Conservation (phyloP, 2,888 invertebrate species). For the Xylota segnis region DNA sequence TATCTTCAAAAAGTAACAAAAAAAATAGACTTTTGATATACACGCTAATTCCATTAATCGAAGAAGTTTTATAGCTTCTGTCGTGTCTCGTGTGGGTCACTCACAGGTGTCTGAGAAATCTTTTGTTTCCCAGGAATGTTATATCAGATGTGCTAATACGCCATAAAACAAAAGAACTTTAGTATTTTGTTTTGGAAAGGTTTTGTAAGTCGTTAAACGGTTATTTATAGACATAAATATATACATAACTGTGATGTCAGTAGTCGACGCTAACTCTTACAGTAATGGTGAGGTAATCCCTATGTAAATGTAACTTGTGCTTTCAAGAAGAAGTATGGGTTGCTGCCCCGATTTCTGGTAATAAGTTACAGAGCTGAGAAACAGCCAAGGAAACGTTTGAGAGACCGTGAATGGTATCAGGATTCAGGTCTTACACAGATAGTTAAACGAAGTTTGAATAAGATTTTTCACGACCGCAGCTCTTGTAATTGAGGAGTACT, state of each 20-base stretch:
- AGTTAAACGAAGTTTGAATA: too few species aligned
- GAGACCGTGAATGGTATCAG: too few species aligned
- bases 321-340: too few species aligned
- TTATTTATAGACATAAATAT: constrained; percentile 5
- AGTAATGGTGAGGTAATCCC: background rate
- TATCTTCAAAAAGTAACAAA: constrained; percentile 22
- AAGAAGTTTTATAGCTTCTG: constrained; percentile 39
- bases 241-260: constrained; percentile 15
- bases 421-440: too few species aligned
- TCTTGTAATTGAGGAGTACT: too few species aligned
- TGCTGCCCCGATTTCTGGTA: too few species aligned
- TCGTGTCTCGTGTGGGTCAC: constrained; percentile 12
- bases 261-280: background rate
- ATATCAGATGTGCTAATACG: constrained; percentile 36
- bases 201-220: constrained; percentile 7
- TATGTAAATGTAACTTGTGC: background rate
- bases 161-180: constrained; percentile 19
- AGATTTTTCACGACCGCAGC: too few species aligned
- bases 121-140: constrained; percentile 23
- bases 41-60: constrained; percentile 53
- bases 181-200: background rate
- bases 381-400: too few species aligned
- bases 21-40: constrained; percentile 24
- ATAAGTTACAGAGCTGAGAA: too few species aligned
- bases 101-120: constrained; percentile 16